phyloP scores from a whole-genome alignment of 2,113 vertebrate genomes.

The Andinoacara biseriatus region DNA sequence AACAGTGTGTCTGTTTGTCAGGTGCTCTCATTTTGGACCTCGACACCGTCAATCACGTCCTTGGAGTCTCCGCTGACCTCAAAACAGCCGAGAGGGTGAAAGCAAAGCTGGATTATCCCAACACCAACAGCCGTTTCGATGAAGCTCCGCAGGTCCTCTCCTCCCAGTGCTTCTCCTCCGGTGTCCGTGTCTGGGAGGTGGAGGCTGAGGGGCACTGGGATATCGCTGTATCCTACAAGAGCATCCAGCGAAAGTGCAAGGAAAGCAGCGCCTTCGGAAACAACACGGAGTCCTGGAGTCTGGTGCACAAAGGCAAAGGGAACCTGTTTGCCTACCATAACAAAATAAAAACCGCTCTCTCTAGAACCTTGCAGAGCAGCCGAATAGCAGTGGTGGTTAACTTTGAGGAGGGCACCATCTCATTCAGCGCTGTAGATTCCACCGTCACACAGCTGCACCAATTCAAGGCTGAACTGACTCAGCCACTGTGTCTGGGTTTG shows the following conservation, averaged over 20 bases:
- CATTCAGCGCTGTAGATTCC: constrained; percentile 30
- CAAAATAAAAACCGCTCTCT: not conserved
- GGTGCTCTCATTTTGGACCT: constrained; percentile 33
- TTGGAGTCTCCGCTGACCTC: constrained; percentile 55
- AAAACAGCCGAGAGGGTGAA: constrained; percentile 44
- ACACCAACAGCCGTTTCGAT: constrained; percentile 30
- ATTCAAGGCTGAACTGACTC: constrained; percentile 48
- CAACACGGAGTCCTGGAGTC: constrained; percentile 62
- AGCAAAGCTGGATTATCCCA: not conserved
- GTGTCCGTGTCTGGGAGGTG: constrained; percentile 57
- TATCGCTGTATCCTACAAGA: constrained; percentile 55
- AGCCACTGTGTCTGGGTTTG: constrained; percentile 62
- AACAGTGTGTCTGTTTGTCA: constrained; percentile 7
- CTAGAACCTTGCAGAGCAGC: constrained; percentile 12
- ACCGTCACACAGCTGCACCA: not conserved
- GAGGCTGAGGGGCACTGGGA: constrained; percentile 63
- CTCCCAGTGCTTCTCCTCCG: constrained; percentile 47
- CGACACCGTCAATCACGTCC: constrained; percentile 47
- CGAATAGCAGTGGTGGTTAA: constrained; percentile 49
- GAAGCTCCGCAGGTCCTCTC: constrained; percentile 60
- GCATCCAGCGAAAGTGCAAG: constrained; percentile 41
- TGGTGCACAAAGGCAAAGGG: constrained; percentile 34
- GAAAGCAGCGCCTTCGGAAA: constrained; percentile 41
- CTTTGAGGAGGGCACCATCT: constrained; percentile 50
- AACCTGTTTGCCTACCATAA: constrained; percentile 47